Evolutionary conservation across 2,113 vertebrate genomes (phyloP).

Genomic region (Rhodinocichla rosea): DNA sequence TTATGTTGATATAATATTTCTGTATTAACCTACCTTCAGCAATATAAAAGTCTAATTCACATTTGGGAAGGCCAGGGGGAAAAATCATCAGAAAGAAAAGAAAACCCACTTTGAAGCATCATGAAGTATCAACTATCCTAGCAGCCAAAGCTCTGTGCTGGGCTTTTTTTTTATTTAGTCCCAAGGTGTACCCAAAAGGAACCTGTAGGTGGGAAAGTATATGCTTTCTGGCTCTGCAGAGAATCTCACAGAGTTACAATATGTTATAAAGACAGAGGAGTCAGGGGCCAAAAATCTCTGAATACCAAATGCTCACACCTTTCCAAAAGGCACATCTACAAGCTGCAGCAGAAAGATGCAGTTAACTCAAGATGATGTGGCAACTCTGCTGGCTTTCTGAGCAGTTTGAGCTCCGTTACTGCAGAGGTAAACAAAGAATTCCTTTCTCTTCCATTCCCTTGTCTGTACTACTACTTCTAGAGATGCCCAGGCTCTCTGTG

Average conservation of each 20-base stretch:
- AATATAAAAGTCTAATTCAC: neutral
- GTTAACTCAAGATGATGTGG: neutral
- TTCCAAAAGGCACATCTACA: neutral
- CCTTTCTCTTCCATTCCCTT: neutral
- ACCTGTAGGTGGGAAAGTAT: neutral
- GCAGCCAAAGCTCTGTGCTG: neutral
- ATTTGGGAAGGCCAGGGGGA: neutral
- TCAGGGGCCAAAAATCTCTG: neutral
- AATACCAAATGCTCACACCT: neutral
- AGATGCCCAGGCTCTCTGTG: neutral
- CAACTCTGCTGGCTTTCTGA: neutral
- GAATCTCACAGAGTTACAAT: neutral
- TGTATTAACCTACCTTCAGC: neutral
- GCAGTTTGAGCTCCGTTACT: neutral
- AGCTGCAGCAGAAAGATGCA: neutral
- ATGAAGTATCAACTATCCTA: neutral
- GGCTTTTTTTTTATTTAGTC: neutral
- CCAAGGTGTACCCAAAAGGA: neutral
- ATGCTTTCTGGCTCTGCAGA: neutral
- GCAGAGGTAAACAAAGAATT: neutral
- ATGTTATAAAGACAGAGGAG: neutral
- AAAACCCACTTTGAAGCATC: neutral
- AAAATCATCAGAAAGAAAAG: neutral
- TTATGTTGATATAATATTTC: neutral
- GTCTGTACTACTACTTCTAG: neutral